Conservation (phyloP, 2,888 invertebrate genomes). For the Pristionchus mayeri region DNA sequence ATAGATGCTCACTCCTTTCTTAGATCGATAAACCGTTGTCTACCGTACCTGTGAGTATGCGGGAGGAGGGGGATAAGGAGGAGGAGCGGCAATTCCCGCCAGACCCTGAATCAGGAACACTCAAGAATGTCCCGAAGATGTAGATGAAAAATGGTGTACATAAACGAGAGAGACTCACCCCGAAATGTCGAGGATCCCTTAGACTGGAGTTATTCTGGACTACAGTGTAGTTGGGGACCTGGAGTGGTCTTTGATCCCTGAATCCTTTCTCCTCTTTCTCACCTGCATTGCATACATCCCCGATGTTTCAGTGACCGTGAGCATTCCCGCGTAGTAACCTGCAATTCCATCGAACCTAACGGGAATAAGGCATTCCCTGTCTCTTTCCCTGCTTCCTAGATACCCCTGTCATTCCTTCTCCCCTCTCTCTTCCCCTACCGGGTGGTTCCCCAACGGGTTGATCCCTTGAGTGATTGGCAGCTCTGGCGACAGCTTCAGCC, state of each 20-base stretch:
- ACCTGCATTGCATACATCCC: conserved; percentile 43
- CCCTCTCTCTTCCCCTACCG: neutral
- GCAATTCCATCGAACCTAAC: neutral
- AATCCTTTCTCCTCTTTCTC: neutral
- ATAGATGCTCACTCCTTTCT: neutral
- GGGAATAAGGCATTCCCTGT: too few relatives aligned
- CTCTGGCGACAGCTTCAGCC: neutral
- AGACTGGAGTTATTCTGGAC: neutral
- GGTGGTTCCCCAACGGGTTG: conserved; percentile 18
- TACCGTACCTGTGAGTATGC: conserved; percentile 47
- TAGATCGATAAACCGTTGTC: neutral
- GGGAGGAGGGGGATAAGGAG: conserved; percentile 50
- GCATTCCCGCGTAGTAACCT: conserved; percentile 45
- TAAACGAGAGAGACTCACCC: neutral
- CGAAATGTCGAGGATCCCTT: conserved; percentile 41
- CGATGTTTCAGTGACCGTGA: conserved; percentile 42
- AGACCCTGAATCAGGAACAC: conserved; percentile 43
- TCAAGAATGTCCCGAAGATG: neutral
- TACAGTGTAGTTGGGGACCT: conserved; percentile 42
- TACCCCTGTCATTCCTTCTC: neutral
- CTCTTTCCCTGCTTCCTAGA: too few relatives aligned
- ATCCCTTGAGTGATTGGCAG: neutral
- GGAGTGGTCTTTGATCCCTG: conserved; percentile 14
- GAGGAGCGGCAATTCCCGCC: conserved; percentile 48
- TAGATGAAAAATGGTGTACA: neutral